Base-by-base conservation (phyloP, 2,888 invertebrate genomes). In the Pteria penguin region DNA sequence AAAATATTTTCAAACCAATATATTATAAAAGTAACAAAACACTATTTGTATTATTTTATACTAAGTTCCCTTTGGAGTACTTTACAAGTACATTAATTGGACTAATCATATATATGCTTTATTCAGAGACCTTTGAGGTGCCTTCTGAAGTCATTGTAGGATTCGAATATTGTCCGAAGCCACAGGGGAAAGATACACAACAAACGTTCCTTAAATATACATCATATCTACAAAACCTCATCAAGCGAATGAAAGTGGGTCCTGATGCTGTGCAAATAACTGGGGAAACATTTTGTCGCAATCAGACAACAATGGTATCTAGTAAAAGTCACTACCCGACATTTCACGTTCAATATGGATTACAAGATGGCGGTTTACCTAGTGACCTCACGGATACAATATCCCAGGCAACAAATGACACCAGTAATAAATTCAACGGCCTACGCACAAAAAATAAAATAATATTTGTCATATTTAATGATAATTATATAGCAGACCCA, bases 61-160 rank as follows among this genome's bases (percentile, higher is more conserved):
- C n/a, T n/a, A n/a, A n/a, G n/a, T n/a, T n/a, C n/a, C n/a, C n/a
- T n/a, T n/a, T n/a, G n/a, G n/a, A n/a, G n/a, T n/a, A n/a, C n/a
- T n/a, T n/a, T n/a, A n/a, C n/a, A n/a, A n/a, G n/a, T n/a, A n/a
- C n/a, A n/a, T n/a, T n/a, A n/a, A n/a, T n/a, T n/a, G n/a, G n/a
- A n/a, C n/a, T n/a, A n/a, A n/a, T n/a, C n/a, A n/a, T n/a, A n/a
- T n/a, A n/a, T n/a, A n/a, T n/a, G n/a, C n/a, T n/a, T n/a, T n/a
- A n/a, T n/a, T n/a, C 14, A 36, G 45, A 36, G 45, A 5, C 45
- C 18, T 68, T 32, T 24, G 26, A 54, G 4, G 68, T 55, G 14
- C 68, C 68, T 14, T 32, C 57, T 24, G 68, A 68, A 57, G 31
- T 68, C 11, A 14, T 57, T 26, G 52, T 68, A n/a, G 68, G 32